phyloP scores from a whole-genome alignment of 1,140 invertebrate genomes.

The Hyles euphorbiae region DNA sequence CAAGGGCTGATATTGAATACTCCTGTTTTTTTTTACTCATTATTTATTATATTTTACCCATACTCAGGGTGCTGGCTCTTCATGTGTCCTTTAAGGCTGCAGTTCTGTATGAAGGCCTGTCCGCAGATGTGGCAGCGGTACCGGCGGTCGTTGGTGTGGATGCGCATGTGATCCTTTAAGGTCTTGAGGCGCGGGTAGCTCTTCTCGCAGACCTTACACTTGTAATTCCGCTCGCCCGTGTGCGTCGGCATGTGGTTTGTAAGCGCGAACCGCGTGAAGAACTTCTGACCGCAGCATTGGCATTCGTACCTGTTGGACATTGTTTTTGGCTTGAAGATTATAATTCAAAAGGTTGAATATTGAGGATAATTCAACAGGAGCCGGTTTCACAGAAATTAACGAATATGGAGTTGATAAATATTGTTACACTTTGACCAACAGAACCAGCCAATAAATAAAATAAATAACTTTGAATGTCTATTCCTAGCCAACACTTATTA shows the following conservation, averaged over 20 bases:
- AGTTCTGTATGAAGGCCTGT: conserved; percentile 74
- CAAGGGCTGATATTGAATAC: too few species aligned
- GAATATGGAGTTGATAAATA: too few species aligned
- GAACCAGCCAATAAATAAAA: too few species aligned
- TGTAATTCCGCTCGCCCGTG: conserved; percentile 79
- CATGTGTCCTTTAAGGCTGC: conserved; percentile 64
- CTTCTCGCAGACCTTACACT: conserved; percentile 77
- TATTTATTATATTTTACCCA: conserved; percentile 23
- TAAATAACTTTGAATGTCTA: too few species aligned
- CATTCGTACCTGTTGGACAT: conserved; percentile 52
- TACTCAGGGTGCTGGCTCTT: conserved; percentile 64
- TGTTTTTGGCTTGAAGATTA: too few species aligned
- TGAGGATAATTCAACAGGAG: too few species aligned
- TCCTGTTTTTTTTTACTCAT: too few species aligned
- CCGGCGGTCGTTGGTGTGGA: conserved; percentile 76
- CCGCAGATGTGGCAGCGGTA: conserved; percentile 74
- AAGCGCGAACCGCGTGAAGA: conserved; percentile 82
- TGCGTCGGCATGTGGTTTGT: conserved; percentile 83
- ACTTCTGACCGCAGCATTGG: conserved; percentile 77
- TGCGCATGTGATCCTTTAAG: conserved; percentile 82
- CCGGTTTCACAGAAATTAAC: too few species aligned
- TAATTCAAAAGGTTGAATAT: too few species aligned
- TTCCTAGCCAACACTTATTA: too few species aligned
- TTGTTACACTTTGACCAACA: too few species aligned
- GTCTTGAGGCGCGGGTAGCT: conserved; percentile 81